A percentile compares a stretch with the other conserved stretches of the same genome.
Conservation (phyloP, 2,888 invertebrate genomes). For the Cantharis lateralis region DNA sequence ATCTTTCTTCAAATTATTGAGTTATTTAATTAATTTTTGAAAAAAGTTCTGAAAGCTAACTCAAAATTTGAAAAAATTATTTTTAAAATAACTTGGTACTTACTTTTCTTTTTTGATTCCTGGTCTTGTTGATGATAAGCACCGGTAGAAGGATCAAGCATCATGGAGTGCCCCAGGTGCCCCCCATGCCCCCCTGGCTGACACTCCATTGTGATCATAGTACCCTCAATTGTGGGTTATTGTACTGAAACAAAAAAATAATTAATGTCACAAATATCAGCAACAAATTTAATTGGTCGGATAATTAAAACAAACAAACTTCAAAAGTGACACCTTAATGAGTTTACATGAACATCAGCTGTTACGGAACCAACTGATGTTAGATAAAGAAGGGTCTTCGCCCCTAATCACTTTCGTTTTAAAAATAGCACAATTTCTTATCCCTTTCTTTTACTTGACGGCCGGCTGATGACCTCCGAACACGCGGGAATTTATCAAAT, state of each 20-base stretch:
- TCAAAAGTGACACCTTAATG: slow-evolving; percentile 14
- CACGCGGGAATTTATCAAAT: slow-evolving; percentile 20
- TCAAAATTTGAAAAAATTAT: background rate
- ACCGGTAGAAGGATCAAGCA: slow-evolving; percentile 53
- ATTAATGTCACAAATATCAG: background rate
- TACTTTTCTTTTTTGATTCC: slow-evolving; percentile 56
- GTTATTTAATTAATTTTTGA: too few species aligned
- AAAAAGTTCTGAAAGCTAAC: too few species aligned
- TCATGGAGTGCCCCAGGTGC: slow-evolving; percentile 58
- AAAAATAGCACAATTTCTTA: slow-evolving; percentile 9
- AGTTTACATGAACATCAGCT: slow-evolving; percentile 25
- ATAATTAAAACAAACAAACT: slow-evolving; percentile 1
- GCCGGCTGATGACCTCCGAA: slow-evolving; percentile 22
- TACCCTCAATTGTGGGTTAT: slow-evolving; percentile 53
- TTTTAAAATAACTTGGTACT: slow-evolving; percentile 39
- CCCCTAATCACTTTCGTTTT: slow-evolving; percentile 30
- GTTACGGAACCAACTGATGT: slow-evolving; percentile 31
- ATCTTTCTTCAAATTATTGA: background rate
- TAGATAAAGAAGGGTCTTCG: slow-evolving; percentile 32
- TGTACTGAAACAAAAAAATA: slow-evolving; percentile 43
- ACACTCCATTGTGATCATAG: slow-evolving; percentile 59
- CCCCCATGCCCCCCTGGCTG: slow-evolving; percentile 57
- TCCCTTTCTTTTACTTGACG: slow-evolving; percentile 30
- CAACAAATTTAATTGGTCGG: background rate
- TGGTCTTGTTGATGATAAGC: slow-evolving; percentile 51